Base-by-base conservation (phyloP, 2,888 invertebrate species). In the Philaethria dido region DNA sequence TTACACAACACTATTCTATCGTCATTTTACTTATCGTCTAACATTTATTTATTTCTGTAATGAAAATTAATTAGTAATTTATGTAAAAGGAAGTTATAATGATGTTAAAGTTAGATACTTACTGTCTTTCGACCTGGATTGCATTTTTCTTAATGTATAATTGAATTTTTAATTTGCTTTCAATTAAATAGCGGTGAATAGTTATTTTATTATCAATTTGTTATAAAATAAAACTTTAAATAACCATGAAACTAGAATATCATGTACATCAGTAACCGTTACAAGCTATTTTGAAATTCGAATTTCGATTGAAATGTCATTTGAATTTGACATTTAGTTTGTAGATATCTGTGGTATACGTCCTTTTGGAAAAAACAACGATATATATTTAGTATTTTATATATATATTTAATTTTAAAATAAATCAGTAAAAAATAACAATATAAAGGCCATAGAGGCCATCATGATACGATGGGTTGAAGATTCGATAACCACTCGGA, bases 41-140 rank as follows among this genome's bases (percentile, higher is more conserved):
- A 0, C 89, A 78, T 55, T 89, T 85, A 0, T 69, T 3, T 20
- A 89, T 33, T 64, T 81, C 89, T 89, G 78, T 9, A 82, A 81
- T 45, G n/a, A 61, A 62, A 50, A 25, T n/a, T 6, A 25, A 22
- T 48, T 22, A 22, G 13, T 36, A 33, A 33, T 33, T 8, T 8
- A 33, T 8, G 8, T 33, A 33, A 33, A 33, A 33, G 5, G 9
- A 33, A 33, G 33, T 9, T 3, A 29, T 29, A 6, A 29, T 47
- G 2, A 13, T 47, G 13, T 22, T 29, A 1, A 25, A 11, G 29
- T 52, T 50, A n/a, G 16, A 52, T 16, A 52, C 29, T 5, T 16
- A 52, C 52, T 52, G 1, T 13, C 33, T 5, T 29, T 29, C 2
- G 52, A 52, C 1, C 11, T 33, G 16, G 52, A 13, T 33, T 16